phyloP scores from a whole-genome alignment of 1,140 invertebrate species.

The Delia radicum region DNA sequence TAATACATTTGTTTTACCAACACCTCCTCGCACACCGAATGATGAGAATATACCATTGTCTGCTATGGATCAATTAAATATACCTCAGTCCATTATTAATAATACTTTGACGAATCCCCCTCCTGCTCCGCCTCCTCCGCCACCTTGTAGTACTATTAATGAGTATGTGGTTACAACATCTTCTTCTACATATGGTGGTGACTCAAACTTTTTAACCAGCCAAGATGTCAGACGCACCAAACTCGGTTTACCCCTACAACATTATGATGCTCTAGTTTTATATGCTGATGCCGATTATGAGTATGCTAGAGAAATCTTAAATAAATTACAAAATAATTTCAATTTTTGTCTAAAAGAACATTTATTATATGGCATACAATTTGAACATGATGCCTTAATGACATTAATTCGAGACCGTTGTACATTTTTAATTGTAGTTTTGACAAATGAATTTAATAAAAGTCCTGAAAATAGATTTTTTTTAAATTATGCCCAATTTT shows the following conservation, averaged over 20 bases:
- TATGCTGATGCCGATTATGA: slow-evolving; percentile 67
- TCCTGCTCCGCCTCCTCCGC: not conserved
- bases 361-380: slow-evolving; percentile 63
- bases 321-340: slow-evolving; percentile 64
- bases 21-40: no score
- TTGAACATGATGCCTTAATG: slow-evolving; percentile 70
- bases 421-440: slow-evolving; percentile 69
- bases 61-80: no score
- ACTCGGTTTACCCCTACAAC: slow-evolving; percentile 59
- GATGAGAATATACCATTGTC: no score
- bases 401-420: slow-evolving; percentile 73
- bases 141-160: no score
- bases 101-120: no score
- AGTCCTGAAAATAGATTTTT: slow-evolving; percentile 72
- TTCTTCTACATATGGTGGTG: not conserved
- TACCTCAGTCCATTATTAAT: no score
- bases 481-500: slow-evolving; percentile 70
- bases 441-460: slow-evolving; percentile 70
- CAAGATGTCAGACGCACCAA: slow-evolving; percentile 60
- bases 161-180: no score
- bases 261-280: slow-evolving; percentile 71
- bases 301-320: slow-evolving; percentile 64
- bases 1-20: no score
- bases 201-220: slow-evolving; percentile 43
- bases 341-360: slow-evolving; percentile 61